A percentile compares a stretch with the other conserved stretches of the same genome.
These are phyloP conservation scores for Prolemur simus DNA, from an alignment of 2,113 vertebrate species.

Conservation along the genomic window DNA sequence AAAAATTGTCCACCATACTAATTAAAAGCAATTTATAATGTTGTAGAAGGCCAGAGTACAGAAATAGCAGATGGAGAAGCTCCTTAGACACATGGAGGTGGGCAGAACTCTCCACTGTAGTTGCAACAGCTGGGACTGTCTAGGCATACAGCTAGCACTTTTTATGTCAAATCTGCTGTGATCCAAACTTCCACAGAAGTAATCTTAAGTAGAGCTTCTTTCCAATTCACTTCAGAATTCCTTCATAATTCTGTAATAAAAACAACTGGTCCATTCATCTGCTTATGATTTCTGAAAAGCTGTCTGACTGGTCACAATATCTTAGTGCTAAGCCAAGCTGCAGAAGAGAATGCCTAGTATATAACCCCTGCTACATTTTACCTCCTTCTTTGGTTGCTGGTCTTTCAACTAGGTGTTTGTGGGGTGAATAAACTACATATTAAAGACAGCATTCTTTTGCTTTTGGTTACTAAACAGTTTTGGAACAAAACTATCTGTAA, in stretches of 20 bases:
- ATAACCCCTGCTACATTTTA: not conserved
- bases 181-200: not conserved
- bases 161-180: not conserved
- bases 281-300: not conserved
- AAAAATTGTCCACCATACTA: not conserved
- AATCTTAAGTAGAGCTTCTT: not conserved
- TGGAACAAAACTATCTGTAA: not conserved
- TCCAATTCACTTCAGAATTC: not conserved
- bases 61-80: not conserved
- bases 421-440: not conserved
- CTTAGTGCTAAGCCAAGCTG: not conserved
- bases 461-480: not conserved
- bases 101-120: not conserved
- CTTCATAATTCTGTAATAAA: not conserved
- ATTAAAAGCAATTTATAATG: not conserved
- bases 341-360: not conserved
- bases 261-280: not conserved
- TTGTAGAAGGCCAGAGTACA: not conserved
- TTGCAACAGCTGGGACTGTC: not conserved
- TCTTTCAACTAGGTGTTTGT: not conserved
- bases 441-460: not conserved
- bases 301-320: not conserved
- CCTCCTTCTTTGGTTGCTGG: not conserved
- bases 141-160: not conserved
- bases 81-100: not conserved